Percentiles rank a stretch among this genome's conserved stretches.
phyloP scores from a whole-genome alignment of 2,113 vertebrate genomes.

The Halichoerus grypus region DNA sequence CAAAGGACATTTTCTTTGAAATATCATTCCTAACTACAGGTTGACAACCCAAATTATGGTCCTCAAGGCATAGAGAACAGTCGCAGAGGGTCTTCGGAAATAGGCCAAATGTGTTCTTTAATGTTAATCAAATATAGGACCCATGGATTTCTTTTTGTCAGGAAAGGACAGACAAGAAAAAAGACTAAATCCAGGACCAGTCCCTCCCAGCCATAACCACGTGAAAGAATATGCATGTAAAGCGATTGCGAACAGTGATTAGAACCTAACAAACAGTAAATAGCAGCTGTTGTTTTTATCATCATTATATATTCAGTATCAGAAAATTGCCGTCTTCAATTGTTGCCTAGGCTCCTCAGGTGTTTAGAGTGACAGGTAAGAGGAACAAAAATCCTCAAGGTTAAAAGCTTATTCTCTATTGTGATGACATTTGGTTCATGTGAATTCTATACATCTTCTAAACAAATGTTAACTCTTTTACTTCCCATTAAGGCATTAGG shows the following conservation, averaged over 20 bases:
- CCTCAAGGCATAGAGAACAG: background rate
- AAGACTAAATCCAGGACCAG: background rate
- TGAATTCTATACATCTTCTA: background rate
- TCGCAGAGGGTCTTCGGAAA: background rate
- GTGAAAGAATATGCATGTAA: background rate
- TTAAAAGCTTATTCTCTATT: background rate
- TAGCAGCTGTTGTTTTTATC: background rate
- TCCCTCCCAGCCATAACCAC: background rate
- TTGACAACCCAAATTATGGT: background rate
- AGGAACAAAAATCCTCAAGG: background rate
- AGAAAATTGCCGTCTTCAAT: background rate
- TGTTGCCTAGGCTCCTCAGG: background rate
- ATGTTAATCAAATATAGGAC: background rate
- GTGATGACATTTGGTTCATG: background rate
- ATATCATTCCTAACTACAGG: background rate
- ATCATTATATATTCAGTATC: background rate
- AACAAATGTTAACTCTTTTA: background rate
- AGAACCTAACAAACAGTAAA: background rate
- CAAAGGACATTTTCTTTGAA: background rate
- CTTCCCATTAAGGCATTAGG: background rate
- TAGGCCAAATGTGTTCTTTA: background rate
- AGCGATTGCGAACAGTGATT: background rate
- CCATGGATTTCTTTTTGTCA: background rate
- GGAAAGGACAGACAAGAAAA: background rate
- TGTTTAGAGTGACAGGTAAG: background rate